Base-by-base conservation (phyloP, 2,113 vertebrate genomes). In the Myocastor coypus region DNA sequence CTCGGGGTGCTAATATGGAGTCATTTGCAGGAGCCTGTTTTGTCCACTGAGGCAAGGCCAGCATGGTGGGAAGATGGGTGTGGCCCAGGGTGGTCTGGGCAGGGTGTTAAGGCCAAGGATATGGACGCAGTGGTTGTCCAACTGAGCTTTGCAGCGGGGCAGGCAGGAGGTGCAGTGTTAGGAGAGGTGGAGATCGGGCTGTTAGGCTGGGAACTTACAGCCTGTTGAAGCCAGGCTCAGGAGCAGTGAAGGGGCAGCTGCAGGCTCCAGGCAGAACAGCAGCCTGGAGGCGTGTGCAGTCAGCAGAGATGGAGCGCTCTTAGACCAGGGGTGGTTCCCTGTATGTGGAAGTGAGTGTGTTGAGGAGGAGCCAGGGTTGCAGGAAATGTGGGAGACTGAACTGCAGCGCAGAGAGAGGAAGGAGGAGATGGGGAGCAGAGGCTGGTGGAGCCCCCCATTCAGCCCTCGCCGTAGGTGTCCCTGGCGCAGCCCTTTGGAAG, bases 171-270 rank as follows among this genome's bases (percentile, higher is more conserved):
- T n/a, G 32, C 32, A 2, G 52, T 11, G 4, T 37, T 40, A 52
- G 40, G 30, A 19, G 34, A 30, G 40, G 9, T 57, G 32, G 50
- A 59, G 84, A 30, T 30, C 13, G 28, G n/a, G 42, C 28, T 22
- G 0, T 34, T 4, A 10, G 32, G 71, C 37, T 19, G 1, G 28
- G 22, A 37, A 1, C 9, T 19, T 2, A 0, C 34, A 34, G 14
- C 30, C 61, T 14, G 6, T 16, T 5, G 0, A 22, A 55, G 5
- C 4, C 20, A 2, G 11, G 22, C 0, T 40, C 37, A 13, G 4
- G 37, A 40, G 22, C 22, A 37, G 12, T 40, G 22, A 26, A 13
- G 5, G 22, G 26, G 73, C 42, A 4, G 40, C 73, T 75, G 40
- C 73, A 14, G 73, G 40, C 71, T 28, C 26, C 8, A 2, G 14